Evolutionary conservation across 2,797 vertebrate species (phyloP).

Genomic region (Gambusia yucatana): DNA sequence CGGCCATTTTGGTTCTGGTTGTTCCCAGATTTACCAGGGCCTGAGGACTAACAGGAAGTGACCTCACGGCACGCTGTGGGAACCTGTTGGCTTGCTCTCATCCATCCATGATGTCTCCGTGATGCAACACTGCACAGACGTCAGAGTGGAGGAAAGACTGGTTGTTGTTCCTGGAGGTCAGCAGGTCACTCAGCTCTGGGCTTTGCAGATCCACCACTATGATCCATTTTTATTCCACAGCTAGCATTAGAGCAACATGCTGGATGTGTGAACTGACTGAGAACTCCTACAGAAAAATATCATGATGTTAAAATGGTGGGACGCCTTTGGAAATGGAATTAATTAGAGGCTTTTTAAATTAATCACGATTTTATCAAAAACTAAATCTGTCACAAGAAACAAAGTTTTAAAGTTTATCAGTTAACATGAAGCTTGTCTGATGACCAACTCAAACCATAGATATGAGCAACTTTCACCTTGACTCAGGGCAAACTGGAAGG

Average conservation of each 20-base stretch:
- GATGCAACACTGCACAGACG: constrained; percentile 10
- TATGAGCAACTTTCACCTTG: neutral
- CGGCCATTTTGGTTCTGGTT: constrained; percentile 77
- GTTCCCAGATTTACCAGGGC: constrained; percentile 76
- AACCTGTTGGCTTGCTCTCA: constrained; percentile 31
- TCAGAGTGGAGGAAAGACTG: constrained; percentile 16
- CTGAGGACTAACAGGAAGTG: constrained; percentile 69
- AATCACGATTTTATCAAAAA: neutral
- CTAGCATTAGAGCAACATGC: neutral
- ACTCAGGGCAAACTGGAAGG: neutral
- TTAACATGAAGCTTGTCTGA: neutral
- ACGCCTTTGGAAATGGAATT: neutral
- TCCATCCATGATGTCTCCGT: constrained; percentile 46
- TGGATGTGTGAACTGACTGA: neutral
- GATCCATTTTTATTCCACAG: neutral
- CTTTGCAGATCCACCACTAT: neutral
- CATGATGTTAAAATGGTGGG: neutral
- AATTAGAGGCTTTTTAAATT: neutral
- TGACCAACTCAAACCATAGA: neutral
- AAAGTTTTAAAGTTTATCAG: neutral
- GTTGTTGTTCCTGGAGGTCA: constrained; percentile 17
- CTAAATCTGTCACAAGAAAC: neutral
- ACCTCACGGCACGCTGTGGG: constrained; percentile 38
- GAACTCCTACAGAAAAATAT: neutral
- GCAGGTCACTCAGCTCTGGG: neutral